phyloP scores from a whole-genome alignment of 2,113 vertebrate species.

The Ceyx cyanopectus region DNA sequence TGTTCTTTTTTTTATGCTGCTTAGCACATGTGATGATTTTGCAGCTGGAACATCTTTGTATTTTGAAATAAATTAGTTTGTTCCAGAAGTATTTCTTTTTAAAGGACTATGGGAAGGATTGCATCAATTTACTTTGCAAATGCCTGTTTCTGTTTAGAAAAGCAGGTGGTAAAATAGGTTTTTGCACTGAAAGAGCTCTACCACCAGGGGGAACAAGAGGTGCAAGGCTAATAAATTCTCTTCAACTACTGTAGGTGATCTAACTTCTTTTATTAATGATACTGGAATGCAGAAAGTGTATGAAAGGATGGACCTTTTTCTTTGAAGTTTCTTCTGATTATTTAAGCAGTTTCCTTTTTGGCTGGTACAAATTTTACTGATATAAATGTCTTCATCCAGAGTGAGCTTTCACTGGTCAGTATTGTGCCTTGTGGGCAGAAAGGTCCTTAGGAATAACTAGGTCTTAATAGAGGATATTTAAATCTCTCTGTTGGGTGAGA shows the following conservation, averaged over 20 bases:
- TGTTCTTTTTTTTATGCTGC: not conserved
- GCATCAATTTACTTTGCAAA: not conserved
- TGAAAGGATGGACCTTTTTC: not conserved
- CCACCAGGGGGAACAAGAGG: not conserved
- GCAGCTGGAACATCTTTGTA: not conserved
- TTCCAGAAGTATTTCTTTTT: not conserved
- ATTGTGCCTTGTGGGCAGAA: not conserved
- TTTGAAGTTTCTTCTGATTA: not conserved
- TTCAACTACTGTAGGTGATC: not conserved
- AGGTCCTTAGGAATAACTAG: not conserved
- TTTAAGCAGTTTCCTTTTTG: not conserved
- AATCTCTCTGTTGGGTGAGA: not conserved
- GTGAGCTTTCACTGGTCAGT: not conserved
- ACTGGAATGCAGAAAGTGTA: not conserved
- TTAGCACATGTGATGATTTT: not conserved
- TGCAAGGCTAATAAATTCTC: not conserved
- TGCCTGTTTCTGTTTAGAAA: not conserved
- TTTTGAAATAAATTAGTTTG: not conserved
- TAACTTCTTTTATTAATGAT: not conserved
- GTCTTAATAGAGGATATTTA: not conserved
- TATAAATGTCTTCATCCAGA: not conserved
- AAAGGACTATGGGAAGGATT: not conserved
- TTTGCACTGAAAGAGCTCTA: not conserved
- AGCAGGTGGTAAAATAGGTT: not conserved
- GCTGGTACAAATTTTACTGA: not conserved